A percentile compares a stretch with the other conserved stretches of the same genome.
Evolutionary conservation across 2,113 vertebrate species (phyloP).

Genomic region (Neolamprologus modestus): DNA sequence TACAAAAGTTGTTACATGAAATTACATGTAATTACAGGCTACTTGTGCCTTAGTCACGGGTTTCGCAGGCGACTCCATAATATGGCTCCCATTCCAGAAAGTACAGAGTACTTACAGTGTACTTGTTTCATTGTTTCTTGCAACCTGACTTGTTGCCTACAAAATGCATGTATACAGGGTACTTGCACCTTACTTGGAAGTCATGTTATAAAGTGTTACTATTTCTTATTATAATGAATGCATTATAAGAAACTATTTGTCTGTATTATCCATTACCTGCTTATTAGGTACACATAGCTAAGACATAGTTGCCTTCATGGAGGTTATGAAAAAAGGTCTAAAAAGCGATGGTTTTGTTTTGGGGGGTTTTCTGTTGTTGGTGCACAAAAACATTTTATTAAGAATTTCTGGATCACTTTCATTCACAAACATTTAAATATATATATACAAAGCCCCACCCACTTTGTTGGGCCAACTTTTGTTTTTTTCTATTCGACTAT

Average conservation of each 20-base stretch:
- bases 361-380: neutral
- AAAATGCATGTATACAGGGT: neutral
- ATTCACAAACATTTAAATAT: neutral
- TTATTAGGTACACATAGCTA: neutral
- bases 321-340: neutral
- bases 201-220: neutral
- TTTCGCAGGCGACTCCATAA: neutral
- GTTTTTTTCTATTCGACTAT: neutral
- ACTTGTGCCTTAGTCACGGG: neutral
- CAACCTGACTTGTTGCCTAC: neutral
- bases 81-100: neutral
- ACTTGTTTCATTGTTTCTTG: neutral
- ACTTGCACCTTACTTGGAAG: neutral
- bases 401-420: neutral
- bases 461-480: neutral
- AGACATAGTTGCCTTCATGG: accelerated
- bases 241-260: neutral
- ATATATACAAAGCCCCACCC: neutral
- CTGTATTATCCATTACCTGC: neutral
- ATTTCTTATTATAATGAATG: neutral
- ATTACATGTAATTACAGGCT: neutral
- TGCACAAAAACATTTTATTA: neutral
- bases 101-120: neutral
- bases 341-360: neutral
- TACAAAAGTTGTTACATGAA: neutral